Evolutionary conservation across 2,113 vertebrate genomes (phyloP), one percentile per base, ranked within the genome.

Genomic region (Laticauda colubrina): DNA sequence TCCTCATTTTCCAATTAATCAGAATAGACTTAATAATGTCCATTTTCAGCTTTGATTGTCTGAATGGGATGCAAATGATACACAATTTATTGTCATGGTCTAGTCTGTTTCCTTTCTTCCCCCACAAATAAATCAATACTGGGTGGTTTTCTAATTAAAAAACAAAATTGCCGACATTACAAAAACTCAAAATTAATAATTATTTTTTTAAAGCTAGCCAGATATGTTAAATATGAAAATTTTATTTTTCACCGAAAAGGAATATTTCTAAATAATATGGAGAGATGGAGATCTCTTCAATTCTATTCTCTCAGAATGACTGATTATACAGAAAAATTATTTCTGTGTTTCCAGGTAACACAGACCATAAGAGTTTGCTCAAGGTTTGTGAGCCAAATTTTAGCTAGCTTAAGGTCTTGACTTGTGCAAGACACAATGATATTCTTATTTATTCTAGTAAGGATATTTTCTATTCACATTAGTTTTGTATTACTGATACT

Each of bases 21-120:
- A 93, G 56, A 90, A 86, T 57, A 64, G 92, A 87, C 21, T 54
- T 14, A 90, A n/a, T 90, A 81, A 64, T 90, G 56, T 54, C 75
- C 55, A 54, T 48, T 43, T 89, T 86, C 55, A 87, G 75, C 45
- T 90, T 61, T 90, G 56, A 87, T 90, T 90, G 75, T 48, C 23
- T 54, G 23, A 86, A 43, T 45, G 53, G 43, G 55, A 15, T 93
- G 69, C 55, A 21, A 56, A 54, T 86, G 20, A 21, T 53, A 9
- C 21, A 89, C 15, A 59, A 24, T 89, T n/a, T 86, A 2, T 93
- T 21, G 51, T 51, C 26, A 14, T 24, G 15, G 57, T 56, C 55
- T 88, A 85, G 9, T 64, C 59, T 92, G 51, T 81, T 64, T 81
- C 26, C 9, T 29, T 89, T 55, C 23, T 56, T 48, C 69, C 53